Percentiles rank a stretch among this genome's conserved stretches.
phyloP scores from a whole-genome alignment of 2,797 vertebrate species.

The Lagocephalus sceleratus region DNA sequence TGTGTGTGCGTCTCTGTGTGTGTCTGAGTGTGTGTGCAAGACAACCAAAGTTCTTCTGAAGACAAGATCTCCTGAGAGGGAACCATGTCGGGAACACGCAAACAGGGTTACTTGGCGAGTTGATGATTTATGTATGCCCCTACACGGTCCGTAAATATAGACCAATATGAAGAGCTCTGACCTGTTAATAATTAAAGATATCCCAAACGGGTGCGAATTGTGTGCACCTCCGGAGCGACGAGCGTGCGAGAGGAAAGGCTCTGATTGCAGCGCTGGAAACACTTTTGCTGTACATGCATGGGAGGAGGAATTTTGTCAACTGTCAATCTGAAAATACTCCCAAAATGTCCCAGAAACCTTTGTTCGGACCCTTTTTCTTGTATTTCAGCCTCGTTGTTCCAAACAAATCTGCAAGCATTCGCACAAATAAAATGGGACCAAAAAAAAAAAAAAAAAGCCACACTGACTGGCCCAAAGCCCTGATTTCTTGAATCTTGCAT shows the following conservation, averaged over 20 bases:
- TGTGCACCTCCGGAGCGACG: conserved; percentile 27
- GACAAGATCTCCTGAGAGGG: conserved; percentile 25
- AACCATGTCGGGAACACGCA: conserved; percentile 33
- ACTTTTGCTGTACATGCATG: conserved; percentile 7
- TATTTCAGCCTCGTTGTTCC: conserved; percentile 11
- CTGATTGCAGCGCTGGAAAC: conserved; percentile 26
- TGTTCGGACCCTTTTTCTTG: neutral
- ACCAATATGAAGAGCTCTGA: conserved; percentile 63
- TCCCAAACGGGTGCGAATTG: conserved; percentile 41
- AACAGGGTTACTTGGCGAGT: conserved; percentile 46
- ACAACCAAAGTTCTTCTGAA: conserved; percentile 18
- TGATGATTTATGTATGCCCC: conserved; percentile 65
- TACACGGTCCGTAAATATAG: conserved; percentile 60
- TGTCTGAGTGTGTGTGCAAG: neutral
- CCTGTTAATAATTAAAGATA: conserved; percentile 65
- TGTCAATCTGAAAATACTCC: neutral
- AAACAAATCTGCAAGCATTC: too few relatives aligned
- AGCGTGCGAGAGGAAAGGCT: conserved; percentile 3
- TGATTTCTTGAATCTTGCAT: neutral
- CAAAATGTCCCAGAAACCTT: neutral
- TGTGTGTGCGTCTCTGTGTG: too few relatives aligned
- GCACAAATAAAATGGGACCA: too few relatives aligned
- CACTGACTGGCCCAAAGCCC: conserved; percentile 17
- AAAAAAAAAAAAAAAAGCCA: neutral
- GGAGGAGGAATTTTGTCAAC: neutral